These are phyloP conservation scores for Solenopsis fugax DNA, from an alignment of 1,140 invertebrate genomes.

Conservation along the genomic window DNA sequence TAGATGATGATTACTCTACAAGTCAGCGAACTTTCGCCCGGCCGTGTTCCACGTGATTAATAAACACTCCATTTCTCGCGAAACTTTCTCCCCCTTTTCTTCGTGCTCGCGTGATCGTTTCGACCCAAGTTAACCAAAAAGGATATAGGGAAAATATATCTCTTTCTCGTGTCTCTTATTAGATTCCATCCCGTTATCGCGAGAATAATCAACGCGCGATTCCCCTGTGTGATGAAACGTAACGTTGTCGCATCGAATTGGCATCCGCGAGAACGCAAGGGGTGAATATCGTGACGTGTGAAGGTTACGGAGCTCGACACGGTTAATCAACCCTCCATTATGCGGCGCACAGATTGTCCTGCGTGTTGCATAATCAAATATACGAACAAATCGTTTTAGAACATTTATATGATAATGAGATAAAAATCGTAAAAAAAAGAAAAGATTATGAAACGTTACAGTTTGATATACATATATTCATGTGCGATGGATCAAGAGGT, in stretches of 20 bases:
- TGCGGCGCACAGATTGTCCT: not conserved
- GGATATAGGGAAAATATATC: constrained; percentile 26
- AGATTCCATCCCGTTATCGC: constrained; percentile 36
- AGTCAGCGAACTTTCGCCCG: constrained; percentile 28
- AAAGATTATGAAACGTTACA: not conserved
- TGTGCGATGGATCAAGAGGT: not conserved
- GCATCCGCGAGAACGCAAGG: not conserved
- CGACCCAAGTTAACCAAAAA: not conserved
- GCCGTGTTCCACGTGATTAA: constrained; percentile 64
- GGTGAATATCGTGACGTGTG: constrained; percentile 7
- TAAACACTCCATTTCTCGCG: constrained; percentile 59
- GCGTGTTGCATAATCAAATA: not conserved
- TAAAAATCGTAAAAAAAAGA: not conserved
- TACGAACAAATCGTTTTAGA: not conserved
- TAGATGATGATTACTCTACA: constrained; percentile 67
- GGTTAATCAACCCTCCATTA: constrained; percentile 6
- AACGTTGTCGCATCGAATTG: constrained; percentile 39
- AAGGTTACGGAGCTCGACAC: not conserved
- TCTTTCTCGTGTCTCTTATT: constrained; percentile 16
- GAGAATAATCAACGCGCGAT: constrained; percentile 25
- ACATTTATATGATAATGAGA: not conserved
- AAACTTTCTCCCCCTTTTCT: constrained; percentile 6
- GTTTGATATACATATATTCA: not conserved
- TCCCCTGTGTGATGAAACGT: not conserved
- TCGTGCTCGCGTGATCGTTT: constrained; percentile 28